phyloP scores from a whole-genome alignment of 2,888 invertebrate species.

The Drosophila parthenogenetica region DNA sequence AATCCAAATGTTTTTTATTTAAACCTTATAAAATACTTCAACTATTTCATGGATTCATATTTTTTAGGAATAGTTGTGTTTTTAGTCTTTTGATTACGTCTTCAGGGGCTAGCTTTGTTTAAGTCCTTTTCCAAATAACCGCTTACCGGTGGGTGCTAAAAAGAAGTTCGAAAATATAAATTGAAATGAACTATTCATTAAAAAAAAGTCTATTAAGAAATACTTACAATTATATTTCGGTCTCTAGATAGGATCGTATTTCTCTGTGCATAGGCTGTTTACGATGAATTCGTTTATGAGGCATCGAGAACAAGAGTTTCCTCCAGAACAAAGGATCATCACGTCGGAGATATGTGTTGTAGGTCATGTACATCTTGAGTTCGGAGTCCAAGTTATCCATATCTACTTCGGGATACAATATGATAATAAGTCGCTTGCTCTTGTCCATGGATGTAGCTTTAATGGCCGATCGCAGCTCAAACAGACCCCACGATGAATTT shows the following conservation, averaged over 20 bases:
- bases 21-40: no score
- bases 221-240: neutral
- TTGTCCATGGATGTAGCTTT: slow-evolving; percentile 32
- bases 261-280: neutral
- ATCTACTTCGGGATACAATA: slow-evolving; percentile 42
- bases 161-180: no score
- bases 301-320: slow-evolving; percentile 44
- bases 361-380: slow-evolving; percentile 31
- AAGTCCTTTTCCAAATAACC: no score
- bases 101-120: no score
- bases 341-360: no score
- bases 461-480: slow-evolving; percentile 42
- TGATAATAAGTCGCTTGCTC: slow-evolving; percentile 40
- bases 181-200: no score
- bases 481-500: slow-evolving; percentile 40
- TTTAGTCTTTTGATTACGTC: no score
- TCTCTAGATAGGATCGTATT: neutral
- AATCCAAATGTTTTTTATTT: no score
- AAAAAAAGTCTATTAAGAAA: neutral
- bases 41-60: no score
- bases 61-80: no score
- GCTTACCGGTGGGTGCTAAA: no score
- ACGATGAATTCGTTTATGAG: slow-evolving; percentile 12
- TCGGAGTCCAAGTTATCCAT: slow-evolving; percentile 34
- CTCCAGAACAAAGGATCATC: no score